Conservation (phyloP, 2,113 vertebrate species). For the Callorhinus ursinus region DNA sequence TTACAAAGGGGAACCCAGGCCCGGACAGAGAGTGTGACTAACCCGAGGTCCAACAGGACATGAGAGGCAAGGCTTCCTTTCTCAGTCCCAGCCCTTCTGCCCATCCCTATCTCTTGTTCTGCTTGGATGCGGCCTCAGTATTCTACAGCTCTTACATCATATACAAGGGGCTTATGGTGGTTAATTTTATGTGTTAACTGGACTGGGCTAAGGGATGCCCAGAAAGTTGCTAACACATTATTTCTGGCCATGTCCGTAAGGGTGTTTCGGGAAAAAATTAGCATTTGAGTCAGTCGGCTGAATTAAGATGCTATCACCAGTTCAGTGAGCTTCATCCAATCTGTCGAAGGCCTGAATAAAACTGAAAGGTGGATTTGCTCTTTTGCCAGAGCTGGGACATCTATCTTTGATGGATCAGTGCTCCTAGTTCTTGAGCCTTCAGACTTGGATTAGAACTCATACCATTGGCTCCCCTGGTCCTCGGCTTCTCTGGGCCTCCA, state of each 20-base stretch:
- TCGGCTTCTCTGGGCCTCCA: not conserved
- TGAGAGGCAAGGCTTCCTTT: not conserved
- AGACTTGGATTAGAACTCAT: not conserved
- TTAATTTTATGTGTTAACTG: not conserved
- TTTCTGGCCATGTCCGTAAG: not conserved
- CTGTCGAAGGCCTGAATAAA: not conserved
- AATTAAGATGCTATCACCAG: not conserved
- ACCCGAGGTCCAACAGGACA: not conserved
- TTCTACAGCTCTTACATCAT: not conserved
- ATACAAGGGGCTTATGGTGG: not conserved
- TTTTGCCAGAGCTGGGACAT: not conserved
- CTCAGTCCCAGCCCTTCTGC: not conserved
- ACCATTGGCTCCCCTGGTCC: not conserved
- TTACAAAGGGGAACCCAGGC: not conserved
- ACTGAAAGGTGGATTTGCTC: not conserved
- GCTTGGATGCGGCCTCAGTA: not conserved
- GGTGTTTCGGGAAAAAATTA: not conserved
- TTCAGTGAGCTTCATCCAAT: not conserved
- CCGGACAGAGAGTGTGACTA: not conserved
- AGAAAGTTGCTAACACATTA: not conserved
- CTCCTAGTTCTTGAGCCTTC: not conserved
- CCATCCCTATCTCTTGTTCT: not conserved
- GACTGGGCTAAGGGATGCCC: not conserved
- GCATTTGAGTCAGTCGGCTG: not conserved
- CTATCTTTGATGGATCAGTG: not conserved